Conservation (phyloP, 2,797 vertebrate genomes). For the Chaetophractus vellerosus region DNA sequence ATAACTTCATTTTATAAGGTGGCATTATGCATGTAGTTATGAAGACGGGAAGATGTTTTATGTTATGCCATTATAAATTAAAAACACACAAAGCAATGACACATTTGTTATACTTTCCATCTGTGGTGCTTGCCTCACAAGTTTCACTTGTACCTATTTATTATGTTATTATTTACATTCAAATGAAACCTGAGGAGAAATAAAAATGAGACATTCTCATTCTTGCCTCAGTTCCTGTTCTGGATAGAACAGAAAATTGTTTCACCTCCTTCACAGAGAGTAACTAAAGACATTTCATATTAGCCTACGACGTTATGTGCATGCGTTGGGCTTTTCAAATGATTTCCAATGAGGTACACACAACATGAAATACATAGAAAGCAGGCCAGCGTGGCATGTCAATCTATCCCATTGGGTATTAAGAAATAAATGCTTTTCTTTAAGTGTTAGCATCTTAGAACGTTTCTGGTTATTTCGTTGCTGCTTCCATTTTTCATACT, state of each 20-base stretch:
- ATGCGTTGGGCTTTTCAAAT: background rate
- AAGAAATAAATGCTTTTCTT: background rate
- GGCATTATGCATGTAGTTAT: constrained; percentile 61
- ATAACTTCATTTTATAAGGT: constrained; percentile 67
- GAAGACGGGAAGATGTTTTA: constrained; percentile 66
- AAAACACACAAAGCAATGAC: constrained; percentile 69
- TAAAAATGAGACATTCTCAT: constrained; percentile 50
- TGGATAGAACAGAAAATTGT: background rate
- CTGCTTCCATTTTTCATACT: background rate
- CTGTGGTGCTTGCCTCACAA: constrained; percentile 65
- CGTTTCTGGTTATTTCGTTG: background rate
- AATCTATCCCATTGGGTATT: constrained; percentile 2
- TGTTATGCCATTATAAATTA: constrained; percentile 71
- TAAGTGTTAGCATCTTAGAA: background rate
- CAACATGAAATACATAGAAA: constrained; percentile 23
- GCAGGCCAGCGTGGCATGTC: background rate
- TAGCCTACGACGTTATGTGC: background rate
- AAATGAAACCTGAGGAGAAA: constrained; percentile 68
- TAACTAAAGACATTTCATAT: background rate
- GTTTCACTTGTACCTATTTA: constrained; percentile 71
- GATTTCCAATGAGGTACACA: background rate
- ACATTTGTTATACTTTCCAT: constrained; percentile 73
- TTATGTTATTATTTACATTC: constrained; percentile 75
- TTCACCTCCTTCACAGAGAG: background rate
- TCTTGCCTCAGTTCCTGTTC: background rate